Conservation (phyloP, 2,797 vertebrate species). For the Poeciliopsis infans region DNA sequence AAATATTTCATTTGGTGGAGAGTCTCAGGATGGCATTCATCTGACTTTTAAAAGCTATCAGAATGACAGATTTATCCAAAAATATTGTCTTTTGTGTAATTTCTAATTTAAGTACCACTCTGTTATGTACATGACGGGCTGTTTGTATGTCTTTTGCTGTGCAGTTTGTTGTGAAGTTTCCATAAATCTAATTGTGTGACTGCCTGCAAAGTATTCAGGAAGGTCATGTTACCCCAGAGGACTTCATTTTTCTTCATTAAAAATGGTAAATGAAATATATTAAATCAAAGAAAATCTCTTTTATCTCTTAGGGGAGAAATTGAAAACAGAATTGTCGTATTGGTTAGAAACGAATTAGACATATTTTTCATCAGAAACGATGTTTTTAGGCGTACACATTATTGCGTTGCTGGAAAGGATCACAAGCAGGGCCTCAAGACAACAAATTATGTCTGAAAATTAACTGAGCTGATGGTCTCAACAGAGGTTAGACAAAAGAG, state of each 20-base stretch:
- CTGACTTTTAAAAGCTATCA: background rate
- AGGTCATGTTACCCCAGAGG: background rate
- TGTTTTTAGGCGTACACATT: too few relatives aligned
- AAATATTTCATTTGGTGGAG: background rate
- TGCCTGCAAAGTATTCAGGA: background rate
- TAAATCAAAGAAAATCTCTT: background rate
- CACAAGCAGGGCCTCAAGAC: background rate
- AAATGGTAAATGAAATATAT: background rate
- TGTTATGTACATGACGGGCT: background rate
- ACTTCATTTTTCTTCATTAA: background rate
- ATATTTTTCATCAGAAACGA: background rate
- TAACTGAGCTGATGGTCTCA: conserved; percentile 13
- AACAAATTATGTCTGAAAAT: background rate
- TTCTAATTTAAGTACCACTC: background rate
- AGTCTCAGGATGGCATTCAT: background rate
- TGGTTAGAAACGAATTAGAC: background rate
- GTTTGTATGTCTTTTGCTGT: background rate
- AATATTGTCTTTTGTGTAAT: background rate
- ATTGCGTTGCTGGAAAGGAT: background rate
- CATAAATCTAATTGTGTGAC: background rate
- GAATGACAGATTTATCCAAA: background rate
- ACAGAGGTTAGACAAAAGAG: conserved; percentile 41
- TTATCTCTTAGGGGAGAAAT: background rate
- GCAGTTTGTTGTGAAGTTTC: background rate
- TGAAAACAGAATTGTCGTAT: background rate